Percentiles rank a stretch among this genome's conserved stretches.
These are phyloP conservation scores for Bhutanitis thaidina DNA, from an alignment of 2,888 invertebrate genomes.

Conservation along the genomic window DNA sequence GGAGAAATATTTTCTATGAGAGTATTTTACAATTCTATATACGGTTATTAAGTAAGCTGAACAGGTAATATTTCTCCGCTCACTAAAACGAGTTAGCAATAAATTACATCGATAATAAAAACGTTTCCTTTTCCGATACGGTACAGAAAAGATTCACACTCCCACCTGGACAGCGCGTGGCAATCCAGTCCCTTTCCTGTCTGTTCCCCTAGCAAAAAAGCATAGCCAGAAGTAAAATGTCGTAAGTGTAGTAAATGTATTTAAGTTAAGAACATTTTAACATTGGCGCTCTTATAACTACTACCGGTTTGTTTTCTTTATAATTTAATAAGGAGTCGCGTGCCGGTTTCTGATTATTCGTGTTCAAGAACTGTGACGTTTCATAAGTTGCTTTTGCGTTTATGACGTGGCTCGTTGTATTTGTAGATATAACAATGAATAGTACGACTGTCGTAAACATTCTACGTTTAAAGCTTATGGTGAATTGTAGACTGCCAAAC, in stretches of 20 bases:
- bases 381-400: conserved; percentile 14
- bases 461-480: too few species aligned
- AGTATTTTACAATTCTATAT: background rate
- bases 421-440: conserved; percentile 4
- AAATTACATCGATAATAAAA: conserved; percentile 27
- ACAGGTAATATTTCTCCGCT: conserved; percentile 32
- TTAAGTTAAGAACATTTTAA: conserved; percentile 9
- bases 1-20: background rate
- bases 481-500: too few species aligned
- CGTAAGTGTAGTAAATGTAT: conserved; percentile 21
- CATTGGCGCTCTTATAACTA: conserved; percentile 15
- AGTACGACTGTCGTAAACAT: background rate
- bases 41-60: conserved; percentile 11
- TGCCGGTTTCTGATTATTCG: conserved; percentile 55
- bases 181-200: conserved; percentile 53
- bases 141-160: conserved; percentile 30
- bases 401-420: conserved; percentile 11
- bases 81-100: conserved; percentile 43
- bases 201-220: conserved; percentile 42
- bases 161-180: conserved; percentile 63
- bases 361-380: conserved; percentile 55
- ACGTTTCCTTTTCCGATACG: conserved; percentile 23
- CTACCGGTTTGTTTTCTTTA: conserved; percentile 63
- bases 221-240: conserved; percentile 30
- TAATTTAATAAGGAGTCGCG: conserved; percentile 71